Evolutionary conservation across 2,113 vertebrate species (phyloP).

Genomic region (Grammomys dolichurus): DNA sequence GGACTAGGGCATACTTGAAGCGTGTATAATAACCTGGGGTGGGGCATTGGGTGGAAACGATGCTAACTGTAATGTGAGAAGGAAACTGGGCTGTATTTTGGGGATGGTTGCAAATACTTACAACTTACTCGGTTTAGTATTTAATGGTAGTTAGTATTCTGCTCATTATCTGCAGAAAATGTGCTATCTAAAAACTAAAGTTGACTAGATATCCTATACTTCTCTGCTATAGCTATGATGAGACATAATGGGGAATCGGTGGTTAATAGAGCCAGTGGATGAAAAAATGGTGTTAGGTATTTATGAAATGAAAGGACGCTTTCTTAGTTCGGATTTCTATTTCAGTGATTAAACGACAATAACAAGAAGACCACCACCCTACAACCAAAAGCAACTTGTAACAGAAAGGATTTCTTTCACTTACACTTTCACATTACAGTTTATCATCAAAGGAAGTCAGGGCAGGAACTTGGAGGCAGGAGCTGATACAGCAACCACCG

Average conservation of each 20-base stretch:
- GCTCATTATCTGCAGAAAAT: slow-evolving; percentile 31
- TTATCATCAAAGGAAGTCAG: background rate
- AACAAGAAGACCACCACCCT: background rate
- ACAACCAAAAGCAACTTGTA: background rate
- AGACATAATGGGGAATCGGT: background rate
- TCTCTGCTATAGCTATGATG: background rate
- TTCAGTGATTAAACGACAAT: background rate
- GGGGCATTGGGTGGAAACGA: background rate
- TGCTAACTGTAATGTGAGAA: background rate
- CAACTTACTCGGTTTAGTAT: background rate
- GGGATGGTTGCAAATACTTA: background rate
- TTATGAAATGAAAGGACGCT: background rate
- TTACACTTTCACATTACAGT: background rate
- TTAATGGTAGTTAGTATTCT: background rate
- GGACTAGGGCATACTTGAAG: background rate
- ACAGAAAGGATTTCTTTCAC: background rate
- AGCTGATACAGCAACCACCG: background rate
- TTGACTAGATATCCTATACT: background rate
- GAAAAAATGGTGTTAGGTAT: slow-evolving; percentile 1
- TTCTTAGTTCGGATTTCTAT: background rate
- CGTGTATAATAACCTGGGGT: background rate
- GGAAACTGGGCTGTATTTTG: background rate
- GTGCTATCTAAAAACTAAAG: background rate
- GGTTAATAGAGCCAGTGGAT: background rate
- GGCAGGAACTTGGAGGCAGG: background rate